phyloP scores from a whole-genome alignment of 92 coral and sea anemone species.

The Pocillopora meandrina region DNA sequence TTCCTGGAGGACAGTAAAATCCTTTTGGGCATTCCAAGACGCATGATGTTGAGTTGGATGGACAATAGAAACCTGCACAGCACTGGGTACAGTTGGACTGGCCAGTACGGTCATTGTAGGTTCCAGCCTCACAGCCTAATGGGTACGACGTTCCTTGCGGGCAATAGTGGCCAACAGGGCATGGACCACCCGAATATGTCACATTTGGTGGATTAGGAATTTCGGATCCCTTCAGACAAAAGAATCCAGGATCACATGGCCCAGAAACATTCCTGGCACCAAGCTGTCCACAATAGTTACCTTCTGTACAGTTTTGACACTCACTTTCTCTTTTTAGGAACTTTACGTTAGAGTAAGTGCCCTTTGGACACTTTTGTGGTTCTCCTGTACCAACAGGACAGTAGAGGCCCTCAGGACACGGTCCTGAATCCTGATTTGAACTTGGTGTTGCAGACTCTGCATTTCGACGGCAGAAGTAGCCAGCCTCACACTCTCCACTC shows the following conservation, averaged over 20 bases:
- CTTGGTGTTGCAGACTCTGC: conserved; percentile 88
- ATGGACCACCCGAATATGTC: conserved; percentile 93
- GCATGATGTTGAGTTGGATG: conserved; percentile 83
- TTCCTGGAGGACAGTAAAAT: conserved; percentile 85
- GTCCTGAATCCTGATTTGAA: conserved; percentile 89
- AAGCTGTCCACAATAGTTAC: conserved; percentile 87
- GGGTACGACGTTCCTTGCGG: conserved; percentile 88
- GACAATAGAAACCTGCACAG: conserved; percentile 92
- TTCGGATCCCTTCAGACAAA: conserved; percentile 89
- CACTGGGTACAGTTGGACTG: conserved; percentile 79
- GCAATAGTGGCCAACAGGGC: conserved; percentile 96
- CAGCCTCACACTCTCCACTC: conserved; percentile 80
- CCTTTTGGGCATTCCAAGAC: conserved; percentile 86
- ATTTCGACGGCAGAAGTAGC: conserved; percentile 91
- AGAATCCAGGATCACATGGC: conserved; percentile 92
- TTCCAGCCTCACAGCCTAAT: conserved; percentile 85
- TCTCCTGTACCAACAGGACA: conserved; percentile 89
- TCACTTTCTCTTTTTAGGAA: conserved; percentile 64
- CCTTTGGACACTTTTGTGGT: conserved; percentile 86
- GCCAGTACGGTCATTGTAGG: conserved; percentile 94
- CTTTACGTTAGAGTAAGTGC: conserved; percentile 88
- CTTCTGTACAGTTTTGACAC: conserved; percentile 85
- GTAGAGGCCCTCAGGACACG: conserved; percentile 88
- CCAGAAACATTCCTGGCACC: conserved; percentile 84
- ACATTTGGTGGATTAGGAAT: conserved; percentile 84